Percentiles rank a stretch among this genome's conserved stretches.
phyloP scores from a whole-genome alignment of 92 coral and sea anemone species.

The Galaxea fascicularis region DNA sequence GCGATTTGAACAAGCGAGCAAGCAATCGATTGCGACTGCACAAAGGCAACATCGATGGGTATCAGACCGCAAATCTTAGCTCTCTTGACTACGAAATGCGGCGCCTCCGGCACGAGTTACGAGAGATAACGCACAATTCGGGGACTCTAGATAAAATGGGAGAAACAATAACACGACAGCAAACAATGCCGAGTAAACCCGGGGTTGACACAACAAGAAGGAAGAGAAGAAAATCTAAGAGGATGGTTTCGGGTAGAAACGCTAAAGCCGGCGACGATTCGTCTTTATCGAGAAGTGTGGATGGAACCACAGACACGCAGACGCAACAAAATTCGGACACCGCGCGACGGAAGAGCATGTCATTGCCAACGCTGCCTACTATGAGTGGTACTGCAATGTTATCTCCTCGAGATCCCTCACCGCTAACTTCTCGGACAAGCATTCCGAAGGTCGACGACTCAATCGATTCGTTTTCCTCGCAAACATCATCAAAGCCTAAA shows the following conservation, averaged over 20 bases:
- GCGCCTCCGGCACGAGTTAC: conserved; percentile 77
- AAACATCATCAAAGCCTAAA: not conserved
- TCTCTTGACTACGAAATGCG: conserved; percentile 89
- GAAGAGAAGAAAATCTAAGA: conserved; percentile 18
- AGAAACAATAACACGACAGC: conserved; percentile 21
- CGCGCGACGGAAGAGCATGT: conserved; percentile 44
- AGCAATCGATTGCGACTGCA: conserved; percentile 69
- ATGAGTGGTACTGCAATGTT: not conserved
- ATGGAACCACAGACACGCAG: not conserved
- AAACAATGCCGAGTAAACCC: conserved; percentile 27
- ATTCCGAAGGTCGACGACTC: conserved; percentile 11
- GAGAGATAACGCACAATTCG: conserved; percentile 83
- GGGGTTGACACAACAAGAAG: conserved; percentile 7
- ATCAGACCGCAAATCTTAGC: conserved; percentile 65
- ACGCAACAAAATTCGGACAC: not conserved
- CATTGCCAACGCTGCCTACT: conserved; percentile 54
- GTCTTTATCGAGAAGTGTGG: not conserved
- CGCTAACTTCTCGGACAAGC: conserved; percentile 8
- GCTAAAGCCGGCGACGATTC: not conserved
- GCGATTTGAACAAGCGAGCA: conserved; percentile 76
- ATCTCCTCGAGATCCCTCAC: not conserved
- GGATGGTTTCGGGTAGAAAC: conserved; percentile 8
- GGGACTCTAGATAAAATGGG: conserved; percentile 52
- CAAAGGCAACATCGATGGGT: conserved; percentile 65
- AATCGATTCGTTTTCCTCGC: conserved; percentile 2